Evolutionary conservation across 2,113 vertebrate genomes (phyloP).

Genomic region (Hemichromis elongatus): DNA sequence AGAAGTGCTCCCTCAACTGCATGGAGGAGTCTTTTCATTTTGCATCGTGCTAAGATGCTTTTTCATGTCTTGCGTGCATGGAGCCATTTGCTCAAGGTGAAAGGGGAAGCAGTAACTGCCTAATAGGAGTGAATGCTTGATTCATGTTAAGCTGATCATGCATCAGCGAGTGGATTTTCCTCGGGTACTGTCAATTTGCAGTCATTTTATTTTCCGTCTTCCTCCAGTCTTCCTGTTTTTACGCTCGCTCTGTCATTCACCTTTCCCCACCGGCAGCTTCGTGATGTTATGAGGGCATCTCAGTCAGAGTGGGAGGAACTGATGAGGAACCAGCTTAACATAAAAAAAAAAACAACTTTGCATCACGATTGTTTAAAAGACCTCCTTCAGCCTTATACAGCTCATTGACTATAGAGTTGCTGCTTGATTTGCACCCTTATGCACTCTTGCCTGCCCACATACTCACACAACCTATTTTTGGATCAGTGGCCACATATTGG

Average conservation of each 20-base stretch:
- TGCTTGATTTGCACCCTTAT: not conserved
- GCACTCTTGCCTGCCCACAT: not conserved
- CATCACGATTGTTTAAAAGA: not conserved
- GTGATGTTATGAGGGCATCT: not conserved
- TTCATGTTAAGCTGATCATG: not conserved
- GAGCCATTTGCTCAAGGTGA: not conserved
- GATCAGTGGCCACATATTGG: not conserved
- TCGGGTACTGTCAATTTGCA: not conserved
- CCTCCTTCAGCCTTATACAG: not conserved
- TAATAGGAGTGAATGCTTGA: not conserved
- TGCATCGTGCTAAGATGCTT: not conserved
- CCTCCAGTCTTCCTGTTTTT: not conserved
- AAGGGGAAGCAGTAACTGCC: not conserved
- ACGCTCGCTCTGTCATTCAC: not conserved
- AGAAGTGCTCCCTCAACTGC: not conserved
- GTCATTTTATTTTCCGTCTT: not conserved
- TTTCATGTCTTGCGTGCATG: not conserved
- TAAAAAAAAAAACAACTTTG: not conserved
- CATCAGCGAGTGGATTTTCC: not conserved
- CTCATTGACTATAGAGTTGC: not conserved
- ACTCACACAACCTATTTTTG: conserved; percentile 7
- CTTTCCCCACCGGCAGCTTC: not conserved
- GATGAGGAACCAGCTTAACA: not conserved
- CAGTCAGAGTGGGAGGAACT: not conserved
- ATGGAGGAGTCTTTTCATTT: not conserved